Evolutionary conservation across 2,113 vertebrate genomes (phyloP).

Genomic region (Oryzias celebensis): DNA sequence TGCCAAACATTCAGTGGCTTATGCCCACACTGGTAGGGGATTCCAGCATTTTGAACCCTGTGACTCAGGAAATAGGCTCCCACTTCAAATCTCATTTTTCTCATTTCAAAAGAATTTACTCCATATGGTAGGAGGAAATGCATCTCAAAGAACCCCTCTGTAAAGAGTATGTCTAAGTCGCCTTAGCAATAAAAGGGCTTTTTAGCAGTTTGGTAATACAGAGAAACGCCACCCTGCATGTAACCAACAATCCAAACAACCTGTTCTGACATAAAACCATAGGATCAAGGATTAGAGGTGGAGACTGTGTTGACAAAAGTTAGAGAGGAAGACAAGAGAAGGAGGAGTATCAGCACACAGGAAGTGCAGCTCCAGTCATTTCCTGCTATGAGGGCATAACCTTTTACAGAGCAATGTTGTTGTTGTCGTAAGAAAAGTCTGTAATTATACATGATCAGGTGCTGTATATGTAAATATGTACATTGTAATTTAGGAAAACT

Average conservation of each 20-base stretch:
- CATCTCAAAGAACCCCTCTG: conserved; percentile 8
- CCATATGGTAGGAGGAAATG: conserved; percentile 21
- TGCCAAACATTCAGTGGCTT: conserved; percentile 24
- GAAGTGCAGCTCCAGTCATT: conserved; percentile 72
- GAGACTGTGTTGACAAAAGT: conserved; percentile 15
- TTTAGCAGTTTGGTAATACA: too few relatives aligned
- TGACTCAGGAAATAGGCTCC: conserved; percentile 30
- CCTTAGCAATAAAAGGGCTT: neutral
- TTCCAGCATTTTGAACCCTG: conserved; percentile 21
- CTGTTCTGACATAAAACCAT: conserved; percentile 18
- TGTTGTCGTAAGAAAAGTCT: conserved; percentile 17
- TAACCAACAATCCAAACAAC: conserved; percentile 11
- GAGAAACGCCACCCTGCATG: neutral
- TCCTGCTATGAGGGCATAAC: conserved; percentile 62
- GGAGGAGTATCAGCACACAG: conserved; percentile 61
- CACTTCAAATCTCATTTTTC: conserved; percentile 19
- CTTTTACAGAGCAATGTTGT: conserved; percentile 43
- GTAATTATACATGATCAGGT: conserved; percentile 5
- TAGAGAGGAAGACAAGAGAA: conserved; percentile 24
- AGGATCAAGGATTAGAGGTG: conserved; percentile 13
- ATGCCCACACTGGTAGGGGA: conserved; percentile 17
- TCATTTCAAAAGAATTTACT: conserved; percentile 29
- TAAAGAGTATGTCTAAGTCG: neutral
- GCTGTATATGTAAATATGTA: neutral
- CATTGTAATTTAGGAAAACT: neutral